Conservation (phyloP, 2,888 invertebrate species). For the Drosophila mulleri region DNA sequence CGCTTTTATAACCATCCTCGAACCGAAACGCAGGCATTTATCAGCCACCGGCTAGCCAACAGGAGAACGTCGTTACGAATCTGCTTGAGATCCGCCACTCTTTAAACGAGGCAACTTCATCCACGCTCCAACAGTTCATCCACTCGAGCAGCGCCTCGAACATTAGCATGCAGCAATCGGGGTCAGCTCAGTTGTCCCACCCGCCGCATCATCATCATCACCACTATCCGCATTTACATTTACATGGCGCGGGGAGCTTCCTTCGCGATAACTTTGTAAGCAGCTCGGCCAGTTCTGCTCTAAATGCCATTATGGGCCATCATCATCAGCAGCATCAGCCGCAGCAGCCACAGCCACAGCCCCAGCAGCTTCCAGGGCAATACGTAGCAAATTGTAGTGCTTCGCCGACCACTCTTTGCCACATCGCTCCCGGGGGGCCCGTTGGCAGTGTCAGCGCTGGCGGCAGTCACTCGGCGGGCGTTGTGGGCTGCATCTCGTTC, state of each 20-base stretch:
- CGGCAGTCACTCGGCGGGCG: conserved; percentile 84
- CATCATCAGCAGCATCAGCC: conserved; percentile 54
- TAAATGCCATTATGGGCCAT: conserved; percentile 83
- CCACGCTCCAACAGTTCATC: conserved; percentile 73
- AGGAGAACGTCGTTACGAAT: conserved; percentile 82
- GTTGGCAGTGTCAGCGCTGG: conserved; percentile 81
- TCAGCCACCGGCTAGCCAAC: conserved; percentile 76
- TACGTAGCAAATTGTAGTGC: conserved; percentile 31
- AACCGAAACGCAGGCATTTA: conserved; percentile 80
- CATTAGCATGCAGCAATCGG: conserved; percentile 56
- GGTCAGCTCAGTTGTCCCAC: conserved; percentile 35
- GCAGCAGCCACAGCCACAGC: conserved; percentile 34
- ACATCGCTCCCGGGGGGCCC: conserved; percentile 17
- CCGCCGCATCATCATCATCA: conserved; percentile 54
- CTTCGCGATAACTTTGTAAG: conserved; percentile 82
- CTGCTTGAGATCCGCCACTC: conserved; percentile 84
- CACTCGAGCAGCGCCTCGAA: conserved; percentile 73
- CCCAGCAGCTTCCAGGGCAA: conserved; percentile 48
- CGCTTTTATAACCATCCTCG: conserved; percentile 38
- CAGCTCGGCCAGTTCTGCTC: conserved; percentile 82
- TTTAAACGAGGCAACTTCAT: conserved; percentile 82
- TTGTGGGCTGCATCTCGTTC: conserved; percentile 81
- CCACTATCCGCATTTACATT: conserved; percentile 80
- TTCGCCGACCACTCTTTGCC: conserved; percentile 44
- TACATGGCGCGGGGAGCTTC: conserved; percentile 82